Conservation (phyloP, 2,888 invertebrate species). For the Hartigia nigra region DNA sequence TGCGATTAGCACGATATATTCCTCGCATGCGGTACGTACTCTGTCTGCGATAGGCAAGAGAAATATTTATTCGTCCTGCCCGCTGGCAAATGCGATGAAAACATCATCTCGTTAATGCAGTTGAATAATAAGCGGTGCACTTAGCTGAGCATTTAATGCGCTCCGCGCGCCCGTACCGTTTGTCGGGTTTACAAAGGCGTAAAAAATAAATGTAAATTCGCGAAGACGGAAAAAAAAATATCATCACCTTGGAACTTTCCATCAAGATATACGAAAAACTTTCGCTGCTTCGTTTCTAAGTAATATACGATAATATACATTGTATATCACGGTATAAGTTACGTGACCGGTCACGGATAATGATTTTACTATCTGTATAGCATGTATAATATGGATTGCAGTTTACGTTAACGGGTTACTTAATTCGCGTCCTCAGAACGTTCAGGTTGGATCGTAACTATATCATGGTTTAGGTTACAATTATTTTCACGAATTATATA, state of each 20-base stretch:
- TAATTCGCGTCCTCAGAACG: neutral
- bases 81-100: slow-evolving; percentile 2
- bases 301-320: neutral
- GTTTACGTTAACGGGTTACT: neutral
- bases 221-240: neutral
- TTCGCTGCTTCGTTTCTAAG: neutral
- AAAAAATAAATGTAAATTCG: neutral
- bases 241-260: neutral
- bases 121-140: slow-evolving; percentile 7
- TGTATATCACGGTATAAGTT: neutral
- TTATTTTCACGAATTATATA: neutral
- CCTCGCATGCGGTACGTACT: neutral
- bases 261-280: neutral
- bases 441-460: neutral
- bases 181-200: neutral
- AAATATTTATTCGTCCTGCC: slow-evolving; percentile 7
- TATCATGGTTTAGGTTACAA: neutral
- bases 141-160: neutral
- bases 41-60: neutral
- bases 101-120: slow-evolving; percentile 5
- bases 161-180: neutral
- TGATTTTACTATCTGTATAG: neutral
- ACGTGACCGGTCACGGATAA: neutral
- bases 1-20: neutral
- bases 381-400: neutral